These are phyloP conservation scores for Botia kubotai DNA, from an alignment of 2,797 vertebrate species.

Conservation along the genomic window DNA sequence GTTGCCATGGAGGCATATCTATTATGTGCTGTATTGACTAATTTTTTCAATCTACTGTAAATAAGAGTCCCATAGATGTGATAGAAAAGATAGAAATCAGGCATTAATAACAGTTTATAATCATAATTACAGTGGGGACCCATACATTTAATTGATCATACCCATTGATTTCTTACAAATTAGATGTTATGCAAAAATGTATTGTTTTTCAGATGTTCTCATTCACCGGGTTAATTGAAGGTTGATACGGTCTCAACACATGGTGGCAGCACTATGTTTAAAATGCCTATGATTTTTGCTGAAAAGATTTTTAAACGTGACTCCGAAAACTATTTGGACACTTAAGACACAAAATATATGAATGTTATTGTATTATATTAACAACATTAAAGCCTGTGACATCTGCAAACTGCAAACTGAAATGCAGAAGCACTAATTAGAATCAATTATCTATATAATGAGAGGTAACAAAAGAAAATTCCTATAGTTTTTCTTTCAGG, in stretches of 20 bases:
- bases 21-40: background rate
- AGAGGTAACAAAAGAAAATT: background rate
- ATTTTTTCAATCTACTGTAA: background rate
- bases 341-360: too few relatives aligned
- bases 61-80: background rate
- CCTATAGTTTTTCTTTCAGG: background rate
- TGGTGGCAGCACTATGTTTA: conserved; percentile 38
- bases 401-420: too few relatives aligned
- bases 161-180: too few relatives aligned
- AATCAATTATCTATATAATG: background rate
- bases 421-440: background rate
- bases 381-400: too few relatives aligned
- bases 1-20: background rate
- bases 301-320: too few relatives aligned
- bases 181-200: background rate
- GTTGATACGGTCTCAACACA: conserved; percentile 26
- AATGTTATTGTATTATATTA: too few relatives aligned
- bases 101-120: background rate
- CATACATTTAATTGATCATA: background rate
- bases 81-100: background rate
- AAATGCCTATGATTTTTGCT: background rate
- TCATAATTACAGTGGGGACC: too few relatives aligned
- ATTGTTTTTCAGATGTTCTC: too few relatives aligned
- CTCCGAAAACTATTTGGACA: too few relatives aligned
- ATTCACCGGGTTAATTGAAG: too few relatives aligned